Base-by-base conservation (phyloP, 2,888 invertebrate genomes). In the Augochlorella aurata region DNA sequence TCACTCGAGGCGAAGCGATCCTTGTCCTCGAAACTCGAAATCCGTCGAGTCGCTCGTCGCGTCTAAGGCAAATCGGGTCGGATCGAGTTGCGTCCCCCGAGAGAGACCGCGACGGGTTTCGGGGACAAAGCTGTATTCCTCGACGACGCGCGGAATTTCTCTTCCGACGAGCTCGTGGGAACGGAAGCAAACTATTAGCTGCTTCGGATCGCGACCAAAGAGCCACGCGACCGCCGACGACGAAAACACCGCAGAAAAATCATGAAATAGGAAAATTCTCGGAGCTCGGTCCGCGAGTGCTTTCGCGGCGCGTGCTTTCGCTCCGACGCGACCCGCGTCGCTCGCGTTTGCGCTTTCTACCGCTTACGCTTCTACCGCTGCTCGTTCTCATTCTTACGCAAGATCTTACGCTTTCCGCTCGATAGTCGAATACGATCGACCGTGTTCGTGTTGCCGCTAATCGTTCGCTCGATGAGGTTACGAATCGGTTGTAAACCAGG, bases 281-380 rank as follows among this genome's bases (percentile, higher is more conserved):
- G 85, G 86, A 81, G 61, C 75, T 65, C 47, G 69, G 87, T 85
- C 89, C 81, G 84, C 86, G 81, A 81, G 89, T 90, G 88, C 91
- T 91, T 91, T 91, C 90, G 85, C 88, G 85, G 84, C 86, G 84
- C 86, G 89, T 90, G 88, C 91, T 91, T 91, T 91, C 90, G 86
- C 88, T 85, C 5, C 38, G 38, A 38, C 38, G 38, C 38, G 38
- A 1, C 3, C 88, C 88, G 85, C 85, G 87, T 84, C 83, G 89
- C 74, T 87, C 63, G 84, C 81, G 77, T 29, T 29, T 29, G 2
- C 29, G 29, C 29, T 29, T 29, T 61, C 12, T 2, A 29, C 29
- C 29, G 29, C 29, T 29, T 81, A 79, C 84, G 80, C 67, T 73
- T 61, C 12, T 2, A 29, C 29, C 29, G 29, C 29, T 29, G 29